A percentile compares a stretch with the other conserved stretches of the same genome.
These are phyloP conservation scores for Drosophila sordidula DNA, from an alignment of 2,888 invertebrate genomes.

Conservation along the genomic window DNA sequence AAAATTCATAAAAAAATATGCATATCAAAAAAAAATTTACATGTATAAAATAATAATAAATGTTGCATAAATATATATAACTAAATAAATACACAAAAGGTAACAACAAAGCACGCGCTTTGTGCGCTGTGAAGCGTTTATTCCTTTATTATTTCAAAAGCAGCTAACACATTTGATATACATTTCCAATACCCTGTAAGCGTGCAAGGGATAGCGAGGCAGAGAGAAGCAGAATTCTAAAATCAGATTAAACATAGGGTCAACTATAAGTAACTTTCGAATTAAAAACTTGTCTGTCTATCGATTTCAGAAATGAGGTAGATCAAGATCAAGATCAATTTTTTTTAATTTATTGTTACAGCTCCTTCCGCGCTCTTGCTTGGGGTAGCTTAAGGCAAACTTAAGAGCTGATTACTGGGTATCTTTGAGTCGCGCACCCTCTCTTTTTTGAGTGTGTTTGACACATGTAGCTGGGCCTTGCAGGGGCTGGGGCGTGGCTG, in stretches of 20 bases:
- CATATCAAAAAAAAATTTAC: conserved; percentile 26
- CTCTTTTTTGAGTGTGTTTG: conserved; percentile 27
- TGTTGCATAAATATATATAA: conserved; percentile 47
- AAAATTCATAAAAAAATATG: conserved; percentile 34
- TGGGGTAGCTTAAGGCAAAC: not conserved
- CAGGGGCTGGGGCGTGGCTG: conserved; percentile 63
- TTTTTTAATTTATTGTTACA: not conserved
- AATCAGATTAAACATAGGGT: too few species aligned
- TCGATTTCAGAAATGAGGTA: too few species aligned
- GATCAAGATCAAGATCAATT: too few species aligned
- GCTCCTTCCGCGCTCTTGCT: not conserved
- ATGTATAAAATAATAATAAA: conserved; percentile 61
- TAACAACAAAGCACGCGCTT: conserved; percentile 62
- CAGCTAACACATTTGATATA: conserved; percentile 32
- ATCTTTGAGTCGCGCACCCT: not conserved
- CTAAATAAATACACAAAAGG: conserved; percentile 37
- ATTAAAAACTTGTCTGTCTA: too few species aligned
- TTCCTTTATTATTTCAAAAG: conserved; percentile 58
- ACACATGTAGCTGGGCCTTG: conserved; percentile 38
- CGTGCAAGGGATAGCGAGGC: not conserved
- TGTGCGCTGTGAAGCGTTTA: conserved; percentile 50
- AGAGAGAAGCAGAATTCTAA: too few species aligned
- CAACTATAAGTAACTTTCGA: too few species aligned
- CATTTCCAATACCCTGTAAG: conserved; percentile 6
- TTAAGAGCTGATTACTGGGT: not conserved